A percentile compares a stretch with the other conserved stretches of the same genome.
Evolutionary conservation across 1,140 invertebrate genomes (phyloP).

Genomic region (Macrobrachium nipponense): DNA sequence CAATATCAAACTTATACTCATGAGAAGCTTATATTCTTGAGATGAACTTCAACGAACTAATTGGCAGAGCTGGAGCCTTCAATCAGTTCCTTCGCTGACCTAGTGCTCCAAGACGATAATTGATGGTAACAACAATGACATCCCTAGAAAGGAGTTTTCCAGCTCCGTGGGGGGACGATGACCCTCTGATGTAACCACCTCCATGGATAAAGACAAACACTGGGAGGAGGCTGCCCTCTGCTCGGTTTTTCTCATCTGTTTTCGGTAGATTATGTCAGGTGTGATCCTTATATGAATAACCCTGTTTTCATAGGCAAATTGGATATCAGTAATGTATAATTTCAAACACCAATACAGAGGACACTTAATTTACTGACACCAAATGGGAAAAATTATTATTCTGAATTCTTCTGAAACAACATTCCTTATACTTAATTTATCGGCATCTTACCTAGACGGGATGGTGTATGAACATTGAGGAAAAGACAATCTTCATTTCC

Average conservation of each 20-base stretch:
- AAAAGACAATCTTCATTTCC: conserved; percentile 95
- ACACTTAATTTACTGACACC: background rate
- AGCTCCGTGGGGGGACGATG: conserved; percentile 88
- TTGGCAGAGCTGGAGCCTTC: background rate
- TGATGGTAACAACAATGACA: conserved; percentile 94
- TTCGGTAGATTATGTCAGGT: background rate
- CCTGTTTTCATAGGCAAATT: no score
- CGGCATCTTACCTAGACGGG: conserved; percentile 66
- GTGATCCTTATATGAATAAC: background rate
- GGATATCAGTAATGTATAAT: no score
- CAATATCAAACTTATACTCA: background rate
- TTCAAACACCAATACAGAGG: no score
- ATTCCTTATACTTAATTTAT: no score
- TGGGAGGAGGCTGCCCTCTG: conserved; percentile 65
- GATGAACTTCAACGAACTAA: no score
- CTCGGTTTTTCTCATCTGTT: background rate
- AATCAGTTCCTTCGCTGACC: conserved; percentile 75
- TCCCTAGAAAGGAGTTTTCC: conserved; percentile 87
- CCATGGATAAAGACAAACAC: conserved; percentile 74
- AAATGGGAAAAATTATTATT: background rate
- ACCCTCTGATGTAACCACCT: conserved; percentile 71
- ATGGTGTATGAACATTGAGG: conserved; percentile 86
- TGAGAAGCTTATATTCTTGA: background rate
- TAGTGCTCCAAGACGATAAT: conserved; percentile 94
- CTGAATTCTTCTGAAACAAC: background rate